A percentile compares a stretch with the other conserved stretches of the same genome.
Evolutionary conservation across 1,140 invertebrate genomes (phyloP).

Genomic region (Chrysopa pallens): DNA sequence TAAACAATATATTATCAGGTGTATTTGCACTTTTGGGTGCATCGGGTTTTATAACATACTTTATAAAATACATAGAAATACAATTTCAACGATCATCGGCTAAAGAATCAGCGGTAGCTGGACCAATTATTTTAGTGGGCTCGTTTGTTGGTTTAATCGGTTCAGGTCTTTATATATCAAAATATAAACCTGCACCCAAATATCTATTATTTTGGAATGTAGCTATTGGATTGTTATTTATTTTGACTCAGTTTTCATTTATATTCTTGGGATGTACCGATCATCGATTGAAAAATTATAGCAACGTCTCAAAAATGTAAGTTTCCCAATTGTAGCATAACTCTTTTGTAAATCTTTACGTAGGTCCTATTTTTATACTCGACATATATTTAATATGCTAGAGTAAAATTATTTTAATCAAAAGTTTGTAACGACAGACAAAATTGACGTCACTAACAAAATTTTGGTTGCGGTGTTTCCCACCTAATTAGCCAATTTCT

Average conservation of each 20-base stretch:
- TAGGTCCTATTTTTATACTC: too few relatives aligned
- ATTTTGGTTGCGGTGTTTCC: too few relatives aligned
- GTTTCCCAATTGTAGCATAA: too few relatives aligned
- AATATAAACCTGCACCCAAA: conserved; percentile 36
- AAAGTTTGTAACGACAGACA: too few relatives aligned
- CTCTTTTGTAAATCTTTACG: too few relatives aligned
- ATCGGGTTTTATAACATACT: conserved; percentile 45
- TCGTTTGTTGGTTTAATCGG: conserved; percentile 41
- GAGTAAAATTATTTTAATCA: too few relatives aligned
- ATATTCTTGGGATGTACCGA: conserved; percentile 37
- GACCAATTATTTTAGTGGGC: conserved; percentile 33
- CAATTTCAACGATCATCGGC: conserved; percentile 44
- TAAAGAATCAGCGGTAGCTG: conserved; percentile 39
- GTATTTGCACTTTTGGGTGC: conserved; percentile 44
- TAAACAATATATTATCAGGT: conserved; percentile 34
- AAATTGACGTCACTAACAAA: too few relatives aligned
- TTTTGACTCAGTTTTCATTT: conserved; percentile 28
- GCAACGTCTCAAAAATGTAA: too few relatives aligned
- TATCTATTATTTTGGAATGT: conserved; percentile 44
- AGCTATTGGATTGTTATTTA: conserved; percentile 32
- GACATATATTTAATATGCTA: too few relatives aligned
- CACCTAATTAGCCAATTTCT: too few relatives aligned
- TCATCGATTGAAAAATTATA: conserved; percentile 6
- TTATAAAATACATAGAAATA: conserved; percentile 53
- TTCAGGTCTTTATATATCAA: conserved; percentile 40